Evolutionary conservation across 2,888 invertebrate genomes (phyloP).

Genomic region (Hydroisotoma schaefferi): DNA sequence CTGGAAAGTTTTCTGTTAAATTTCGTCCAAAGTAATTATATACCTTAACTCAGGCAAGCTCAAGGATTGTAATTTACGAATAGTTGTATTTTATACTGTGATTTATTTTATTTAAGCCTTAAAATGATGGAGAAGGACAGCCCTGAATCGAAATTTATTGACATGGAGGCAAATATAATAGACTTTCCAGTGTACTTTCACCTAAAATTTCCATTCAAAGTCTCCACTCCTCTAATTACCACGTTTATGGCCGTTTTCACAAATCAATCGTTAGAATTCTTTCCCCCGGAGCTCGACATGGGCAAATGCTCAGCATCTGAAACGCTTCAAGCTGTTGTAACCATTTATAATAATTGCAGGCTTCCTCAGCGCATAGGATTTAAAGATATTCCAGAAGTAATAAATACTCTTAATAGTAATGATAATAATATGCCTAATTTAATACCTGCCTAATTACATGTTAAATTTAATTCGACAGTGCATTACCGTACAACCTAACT

Average conservation of each 20-base stretch:
- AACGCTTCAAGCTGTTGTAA: conserved; percentile 16
- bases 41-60: not conserved
- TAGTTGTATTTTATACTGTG: not conserved
- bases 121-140: not conserved
- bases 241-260: conserved; percentile 29
- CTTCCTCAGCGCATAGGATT: conserved; percentile 27
- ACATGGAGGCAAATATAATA: conserved; percentile 21
- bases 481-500: conserved; percentile 32
- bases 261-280: conserved; percentile 11
- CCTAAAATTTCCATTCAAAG: conserved; percentile 16
- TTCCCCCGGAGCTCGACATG: conserved; percentile 22
- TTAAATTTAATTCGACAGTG: conserved; percentile 12
- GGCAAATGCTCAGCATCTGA: conserved; percentile 24
- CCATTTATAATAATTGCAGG: conserved; percentile 16
- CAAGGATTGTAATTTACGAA: not conserved
- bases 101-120: not conserved
- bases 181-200: conserved; percentile 33
- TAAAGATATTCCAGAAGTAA: conserved; percentile 27
- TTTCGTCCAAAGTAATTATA: conserved; percentile 23
- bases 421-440: not conserved
- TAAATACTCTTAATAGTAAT: not conserved
- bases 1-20: conserved; percentile 22
- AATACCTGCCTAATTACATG: not conserved
- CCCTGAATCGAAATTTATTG: conserved; percentile 12
- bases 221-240: conserved; percentile 16